A percentile compares a stretch with the other conserved stretches of the same genome.
phyloP scores from a whole-genome alignment of 2,113 vertebrate species.

The Ramphastos sulfuratus region DNA sequence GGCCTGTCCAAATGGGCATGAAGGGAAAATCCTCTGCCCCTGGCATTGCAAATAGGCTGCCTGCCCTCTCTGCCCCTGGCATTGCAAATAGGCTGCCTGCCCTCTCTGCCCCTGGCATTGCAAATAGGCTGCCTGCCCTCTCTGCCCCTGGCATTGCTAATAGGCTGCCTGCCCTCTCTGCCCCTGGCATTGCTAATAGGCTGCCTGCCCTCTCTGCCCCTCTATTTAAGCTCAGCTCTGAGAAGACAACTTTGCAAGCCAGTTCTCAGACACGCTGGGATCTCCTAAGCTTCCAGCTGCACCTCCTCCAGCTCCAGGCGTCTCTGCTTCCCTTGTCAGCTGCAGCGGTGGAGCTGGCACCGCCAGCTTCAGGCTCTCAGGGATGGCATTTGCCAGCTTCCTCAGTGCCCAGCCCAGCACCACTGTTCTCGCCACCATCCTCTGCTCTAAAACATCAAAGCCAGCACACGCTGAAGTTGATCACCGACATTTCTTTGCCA shows the following conservation, averaged over 20 bases:
- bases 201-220: background rate
- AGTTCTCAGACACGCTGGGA: background rate
- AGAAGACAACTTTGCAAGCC: background rate
- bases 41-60: background rate
- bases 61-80: background rate
- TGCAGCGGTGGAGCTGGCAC: accelerated
- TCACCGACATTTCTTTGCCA: accelerated
- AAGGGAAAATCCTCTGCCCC: background rate
- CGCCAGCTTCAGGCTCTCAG: accelerated
- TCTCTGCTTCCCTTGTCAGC: background rate
- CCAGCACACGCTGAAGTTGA: accelerated
- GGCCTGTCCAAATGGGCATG: background rate
- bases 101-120: too few relatives aligned
- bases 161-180: background rate
- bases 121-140: background rate
- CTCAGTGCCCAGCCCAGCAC: accelerated
- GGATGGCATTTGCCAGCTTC: background rate
- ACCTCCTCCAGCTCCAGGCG: background rate
- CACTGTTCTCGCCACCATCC: background rate
- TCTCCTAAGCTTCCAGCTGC: background rate
- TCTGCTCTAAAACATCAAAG: background rate
- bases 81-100: too few relatives aligned
- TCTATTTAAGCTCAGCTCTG: background rate
- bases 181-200: background rate
- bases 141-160: background rate